Base-by-base conservation (phyloP, 2,888 invertebrate genomes). In the Metopia argyrocephala region DNA sequence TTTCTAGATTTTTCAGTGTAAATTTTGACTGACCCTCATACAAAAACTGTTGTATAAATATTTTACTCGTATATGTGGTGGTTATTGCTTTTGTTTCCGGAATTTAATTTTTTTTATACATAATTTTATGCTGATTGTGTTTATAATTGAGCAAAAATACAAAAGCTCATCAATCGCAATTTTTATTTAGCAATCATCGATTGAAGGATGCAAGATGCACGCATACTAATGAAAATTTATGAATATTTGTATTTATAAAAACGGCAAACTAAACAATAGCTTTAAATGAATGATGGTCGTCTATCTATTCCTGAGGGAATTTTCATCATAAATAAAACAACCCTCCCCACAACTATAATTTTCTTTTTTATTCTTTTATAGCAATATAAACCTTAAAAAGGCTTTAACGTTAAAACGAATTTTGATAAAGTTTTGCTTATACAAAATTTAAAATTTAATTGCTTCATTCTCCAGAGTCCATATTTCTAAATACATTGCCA, bases 81-180 rank as follows among this genome's bases (percentile, higher is more conserved):
- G 21, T 7, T 38, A n/a, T 46, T 38, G 25, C 6, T 5, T 25
- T 31, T 28, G 6, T 50, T 27, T 64, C 38, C 45, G 20, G 12
- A 5, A 31, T 66, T 12, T 27, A 71, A 23, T 27, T 52, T 54
- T 56, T 59, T 75, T 74, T 79, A 70, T 70, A 65, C 66, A 75
- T 52, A 70, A 79, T 76, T 76, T 70, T 66, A 62, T 79, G 75
- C 61, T 79, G 79, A 79, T 79, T 79, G 70, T 66, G 61, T 70
- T n/a, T n/a, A 56, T 75, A 71, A 75, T 76, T 79, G n/a, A n/a
- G n/a, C n/a, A n/a, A n/a, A 54, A 25, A 69, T 45, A 45, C 28
- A 20, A 54, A 75, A 75, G 23, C 45, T 68, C 66, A 66, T 46
- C 66, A 66, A 66, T 59, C 15, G 28, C 7, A 12, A n/a, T 31